Conservation (phyloP, 2,797 vertebrate genomes). For the Syndactyla subalaris region DNA sequence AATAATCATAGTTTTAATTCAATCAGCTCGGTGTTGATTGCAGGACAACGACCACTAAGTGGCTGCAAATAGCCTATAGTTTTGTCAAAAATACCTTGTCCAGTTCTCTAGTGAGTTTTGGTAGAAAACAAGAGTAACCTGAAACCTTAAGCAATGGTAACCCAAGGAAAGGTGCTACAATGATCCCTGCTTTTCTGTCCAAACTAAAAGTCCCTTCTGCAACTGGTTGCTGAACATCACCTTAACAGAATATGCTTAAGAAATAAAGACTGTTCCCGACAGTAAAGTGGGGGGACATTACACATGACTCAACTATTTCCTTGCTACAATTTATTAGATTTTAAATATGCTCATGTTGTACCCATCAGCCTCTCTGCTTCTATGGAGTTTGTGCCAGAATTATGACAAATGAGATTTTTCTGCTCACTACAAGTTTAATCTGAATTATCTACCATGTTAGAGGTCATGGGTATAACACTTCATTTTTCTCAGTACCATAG, state of each 20-base stretch:
- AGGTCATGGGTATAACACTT: conserved; percentile 63
- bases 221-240: not conserved
- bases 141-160: not conserved
- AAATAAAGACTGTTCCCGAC: not conserved
- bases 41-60: conserved; percentile 23
- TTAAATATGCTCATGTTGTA: conserved; percentile 45
- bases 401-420: conserved; percentile 59
- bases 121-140: not conserved
- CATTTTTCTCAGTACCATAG: conserved; percentile 55
- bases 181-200: not conserved
- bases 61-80: conserved; percentile 40
- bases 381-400: conserved; percentile 43
- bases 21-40: not conserved
- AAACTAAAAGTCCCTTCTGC: not conserved
- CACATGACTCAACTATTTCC: conserved; percentile 52
- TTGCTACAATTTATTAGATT: conserved; percentile 46
- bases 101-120: not conserved
- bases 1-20: conserved; percentile 26
- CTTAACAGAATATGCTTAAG: not conserved
- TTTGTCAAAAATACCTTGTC: not conserved
- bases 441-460: conserved; percentile 65
- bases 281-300: not conserved
- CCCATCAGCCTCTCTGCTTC: conserved; percentile 38
- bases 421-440: conserved; percentile 47
- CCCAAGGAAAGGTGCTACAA: not conserved